Conservation (phyloP, 2,888 invertebrate genomes). For the Catocala fraxini region DNA sequence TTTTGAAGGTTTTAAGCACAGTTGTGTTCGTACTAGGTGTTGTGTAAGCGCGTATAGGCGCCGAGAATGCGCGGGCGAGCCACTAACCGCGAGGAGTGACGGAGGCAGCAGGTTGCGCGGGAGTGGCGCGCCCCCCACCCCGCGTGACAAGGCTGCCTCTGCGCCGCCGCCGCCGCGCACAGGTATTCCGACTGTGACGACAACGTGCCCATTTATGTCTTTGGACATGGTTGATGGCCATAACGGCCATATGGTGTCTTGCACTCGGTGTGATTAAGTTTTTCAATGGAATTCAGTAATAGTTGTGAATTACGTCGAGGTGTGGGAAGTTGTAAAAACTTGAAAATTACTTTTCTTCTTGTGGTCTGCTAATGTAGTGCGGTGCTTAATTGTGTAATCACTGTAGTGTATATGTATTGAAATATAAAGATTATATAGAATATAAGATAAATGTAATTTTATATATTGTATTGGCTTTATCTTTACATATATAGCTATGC, state of each 20-base stretch:
- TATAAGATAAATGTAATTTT: too few relatives aligned
- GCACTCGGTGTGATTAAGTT: constrained; percentile 67
- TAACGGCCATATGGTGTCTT: constrained; percentile 82
- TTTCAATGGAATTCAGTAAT: constrained; percentile 76
- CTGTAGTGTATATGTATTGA: too few relatives aligned
- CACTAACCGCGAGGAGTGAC: constrained; percentile 72
- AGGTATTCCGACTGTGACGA: constrained; percentile 85
- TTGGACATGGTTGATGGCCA: constrained; percentile 84
- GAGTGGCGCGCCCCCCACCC: constrained; percentile 61
- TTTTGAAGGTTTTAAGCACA: constrained; percentile 54
- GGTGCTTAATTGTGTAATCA: too few relatives aligned
- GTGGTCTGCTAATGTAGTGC: too few relatives aligned
- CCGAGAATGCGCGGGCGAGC: constrained; percentile 73
- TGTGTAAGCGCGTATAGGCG: constrained; percentile 60
- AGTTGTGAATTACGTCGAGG: constrained; percentile 65
- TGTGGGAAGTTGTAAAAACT: constrained; percentile 63
- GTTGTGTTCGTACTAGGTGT: constrained; percentile 42
- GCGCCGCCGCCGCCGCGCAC: constrained; percentile 48
- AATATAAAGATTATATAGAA: too few relatives aligned
- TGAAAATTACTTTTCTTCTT: constrained; percentile 31
- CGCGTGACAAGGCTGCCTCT: constrained; percentile 67
- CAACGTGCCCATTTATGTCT: constrained; percentile 86
- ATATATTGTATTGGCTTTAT: too few relatives aligned
- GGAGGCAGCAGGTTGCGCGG: constrained; percentile 80
- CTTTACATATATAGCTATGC: too few relatives aligned